Percentiles rank a stretch among this genome's conserved stretches.
Evolutionary conservation across 37 sponge, comb jelly and placozoan species (phyloP).

Genomic region (Cladorhizidae sp.): DNA sequence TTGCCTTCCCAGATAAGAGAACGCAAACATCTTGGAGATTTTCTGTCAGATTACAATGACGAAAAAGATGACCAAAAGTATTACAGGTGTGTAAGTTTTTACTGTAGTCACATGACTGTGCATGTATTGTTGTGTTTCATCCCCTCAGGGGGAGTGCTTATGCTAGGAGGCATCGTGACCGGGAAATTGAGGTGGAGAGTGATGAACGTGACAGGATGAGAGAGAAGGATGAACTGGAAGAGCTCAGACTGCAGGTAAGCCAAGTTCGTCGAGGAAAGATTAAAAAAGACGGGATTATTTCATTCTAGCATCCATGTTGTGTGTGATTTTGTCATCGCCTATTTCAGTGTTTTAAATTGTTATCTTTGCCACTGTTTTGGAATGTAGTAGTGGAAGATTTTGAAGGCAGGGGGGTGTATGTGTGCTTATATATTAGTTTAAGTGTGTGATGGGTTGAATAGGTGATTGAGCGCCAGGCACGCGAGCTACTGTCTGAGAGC

Average conservation of each 20-base stretch:
- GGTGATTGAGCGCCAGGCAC: conserved; percentile 37
- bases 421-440: not conserved
- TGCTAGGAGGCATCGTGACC: conserved; percentile 71
- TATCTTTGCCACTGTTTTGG: too few relatives aligned
- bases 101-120: not conserved
- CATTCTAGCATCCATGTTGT: too few relatives aligned
- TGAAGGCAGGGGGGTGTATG: too few relatives aligned
- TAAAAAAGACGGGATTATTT: too few relatives aligned
- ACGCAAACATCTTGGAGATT: conserved; percentile 65
- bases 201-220: conserved; percentile 87
- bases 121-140: not conserved
- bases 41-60: conserved; percentile 93
- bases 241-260: conserved; percentile 50
- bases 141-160: conserved; percentile 64
- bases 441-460: not conserved
- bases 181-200: conserved; percentile 87
- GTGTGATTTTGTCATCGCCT: too few relatives aligned
- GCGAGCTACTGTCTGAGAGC: not conserved
- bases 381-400: too few relatives aligned
- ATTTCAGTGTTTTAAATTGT: too few relatives aligned
- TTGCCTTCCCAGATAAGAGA: conserved; percentile 63
- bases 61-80: conserved; percentile 91
- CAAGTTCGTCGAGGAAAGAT: too few relatives aligned
- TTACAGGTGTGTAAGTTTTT: conserved; percentile 68
- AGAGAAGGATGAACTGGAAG: conserved; percentile 88